Evolutionary conservation across 2,797 vertebrate genomes (phyloP).

Genomic region (Crenuchus spilurus): DNA sequence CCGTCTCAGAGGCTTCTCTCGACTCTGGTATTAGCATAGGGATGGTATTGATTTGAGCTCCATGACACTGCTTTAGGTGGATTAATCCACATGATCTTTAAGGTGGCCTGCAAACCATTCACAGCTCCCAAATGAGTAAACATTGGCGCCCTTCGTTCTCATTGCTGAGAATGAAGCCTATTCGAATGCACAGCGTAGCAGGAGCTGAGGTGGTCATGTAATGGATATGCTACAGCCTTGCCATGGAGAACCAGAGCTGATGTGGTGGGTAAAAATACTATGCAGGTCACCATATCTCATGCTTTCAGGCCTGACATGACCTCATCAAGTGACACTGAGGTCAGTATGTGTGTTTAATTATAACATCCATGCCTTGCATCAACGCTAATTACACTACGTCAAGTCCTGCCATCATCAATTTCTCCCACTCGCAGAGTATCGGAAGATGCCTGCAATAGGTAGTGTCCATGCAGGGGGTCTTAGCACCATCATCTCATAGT

Average conservation of each 20-base stretch:
- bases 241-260: neutral
- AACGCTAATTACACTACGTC: constrained; percentile 39
- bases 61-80: constrained; percentile 65
- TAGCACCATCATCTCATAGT: constrained; percentile 55
- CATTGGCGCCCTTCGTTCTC: constrained; percentile 51
- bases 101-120: constrained; percentile 51
- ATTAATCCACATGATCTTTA: constrained; percentile 72
- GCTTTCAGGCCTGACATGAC: neutral
- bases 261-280: neutral
- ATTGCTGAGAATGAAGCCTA: neutral
- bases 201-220: neutral
- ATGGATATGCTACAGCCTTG: neutral
- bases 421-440: constrained; percentile 35
- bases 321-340: constrained; percentile 45
- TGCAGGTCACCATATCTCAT: neutral
- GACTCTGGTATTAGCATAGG: constrained; percentile 60
- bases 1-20: constrained; percentile 55
- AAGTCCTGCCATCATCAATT: constrained; percentile 55
- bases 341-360: constrained; percentile 42
- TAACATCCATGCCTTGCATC: neutral
- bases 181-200: neutral
- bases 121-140: constrained; percentile 43
- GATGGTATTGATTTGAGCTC: constrained; percentile 72
- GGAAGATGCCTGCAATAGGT: constrained; percentile 32
- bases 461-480: constrained; percentile 56